phyloP scores from a whole-genome alignment of 2,797 vertebrate genomes.

The Microctenopoma steveboyesi region DNA sequence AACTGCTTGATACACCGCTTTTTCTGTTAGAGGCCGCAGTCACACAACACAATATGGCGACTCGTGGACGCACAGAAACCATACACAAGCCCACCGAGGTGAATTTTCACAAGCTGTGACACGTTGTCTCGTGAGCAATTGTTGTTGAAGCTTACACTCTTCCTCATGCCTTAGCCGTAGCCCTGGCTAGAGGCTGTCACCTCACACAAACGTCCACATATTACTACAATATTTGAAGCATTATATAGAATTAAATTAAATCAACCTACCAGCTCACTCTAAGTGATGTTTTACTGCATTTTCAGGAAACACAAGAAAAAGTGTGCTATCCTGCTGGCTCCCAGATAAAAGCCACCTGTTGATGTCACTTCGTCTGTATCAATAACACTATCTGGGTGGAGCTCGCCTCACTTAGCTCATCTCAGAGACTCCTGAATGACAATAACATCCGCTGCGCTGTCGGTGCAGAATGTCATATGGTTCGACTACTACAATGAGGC shows the following conservation, averaged over 20 bases:
- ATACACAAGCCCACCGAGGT: slow-evolving; percentile 10
- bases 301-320: slow-evolving; percentile 27
- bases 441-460: slow-evolving; percentile 46
- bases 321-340: slow-evolving; percentile 10
- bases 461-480: slow-evolving; percentile 51
- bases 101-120: slow-evolving; percentile 38
- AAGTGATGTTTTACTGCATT: slow-evolving; percentile 39
- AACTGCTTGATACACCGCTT: slow-evolving; percentile 57
- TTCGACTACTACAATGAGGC: slow-evolving; percentile 50
- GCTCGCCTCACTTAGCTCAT: slow-evolving; percentile 51
- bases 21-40: slow-evolving; percentile 36
- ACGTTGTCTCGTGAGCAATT: slow-evolving; percentile 27
- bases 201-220: slow-evolving; percentile 1
- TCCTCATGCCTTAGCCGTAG: background rate
- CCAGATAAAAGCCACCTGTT: slow-evolving; percentile 66
- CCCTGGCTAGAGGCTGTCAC: slow-evolving; percentile 13
- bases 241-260: background rate
- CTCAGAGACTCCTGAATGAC: slow-evolving; percentile 52
- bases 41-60: slow-evolving; percentile 23
- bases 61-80: slow-evolving; percentile 22
- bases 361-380: slow-evolving; percentile 55
- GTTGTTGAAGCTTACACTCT: slow-evolving; percentile 7
- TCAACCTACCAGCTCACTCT: slow-evolving; percentile 60
- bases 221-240: background rate
- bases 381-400: slow-evolving; percentile 71